These are phyloP conservation scores for Porites divaricata DNA, from an alignment of 92 coral and sea anemone genomes.

Conservation along the genomic window DNA sequence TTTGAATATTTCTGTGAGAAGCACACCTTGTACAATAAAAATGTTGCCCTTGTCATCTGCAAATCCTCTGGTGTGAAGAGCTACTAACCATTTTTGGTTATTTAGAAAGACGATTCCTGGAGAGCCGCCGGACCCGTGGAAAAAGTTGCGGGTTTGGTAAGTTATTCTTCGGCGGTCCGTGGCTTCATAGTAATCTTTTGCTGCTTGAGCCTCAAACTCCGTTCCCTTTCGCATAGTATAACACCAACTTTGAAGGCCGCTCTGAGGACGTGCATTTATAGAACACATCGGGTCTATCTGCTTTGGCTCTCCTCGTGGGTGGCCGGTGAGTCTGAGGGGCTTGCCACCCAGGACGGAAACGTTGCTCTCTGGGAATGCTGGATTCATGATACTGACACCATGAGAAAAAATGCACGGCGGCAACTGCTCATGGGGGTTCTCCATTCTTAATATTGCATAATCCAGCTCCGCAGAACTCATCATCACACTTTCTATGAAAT, in stretches of 20 bases:
- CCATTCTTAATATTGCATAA: not conserved
- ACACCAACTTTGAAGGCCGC: not conserved
- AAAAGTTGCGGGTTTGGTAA: not conserved
- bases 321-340: not conserved
- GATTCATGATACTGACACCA: not conserved
- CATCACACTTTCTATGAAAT: not conserved
- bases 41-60: not conserved
- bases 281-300: conserved; percentile 1
- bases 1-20: not conserved
- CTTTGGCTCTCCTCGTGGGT: not conserved
- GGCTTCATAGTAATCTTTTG: rapidly evolving
- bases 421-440: not conserved
- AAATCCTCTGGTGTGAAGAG: conserved; percentile 6
- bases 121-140: not conserved
- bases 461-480: not conserved
- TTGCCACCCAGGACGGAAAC: not conserved
- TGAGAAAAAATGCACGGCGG: not conserved
- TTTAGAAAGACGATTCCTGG: not conserved
- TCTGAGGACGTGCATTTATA: not conserved
- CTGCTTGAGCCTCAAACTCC: not conserved
- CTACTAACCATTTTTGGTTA: not conserved
- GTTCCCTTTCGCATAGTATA: not conserved
- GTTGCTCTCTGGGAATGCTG: not conserved
- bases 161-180: not conserved
- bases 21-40: not conserved